phyloP scores from a whole-genome alignment of 2,113 vertebrate species.

The Callipepla squamata region DNA sequence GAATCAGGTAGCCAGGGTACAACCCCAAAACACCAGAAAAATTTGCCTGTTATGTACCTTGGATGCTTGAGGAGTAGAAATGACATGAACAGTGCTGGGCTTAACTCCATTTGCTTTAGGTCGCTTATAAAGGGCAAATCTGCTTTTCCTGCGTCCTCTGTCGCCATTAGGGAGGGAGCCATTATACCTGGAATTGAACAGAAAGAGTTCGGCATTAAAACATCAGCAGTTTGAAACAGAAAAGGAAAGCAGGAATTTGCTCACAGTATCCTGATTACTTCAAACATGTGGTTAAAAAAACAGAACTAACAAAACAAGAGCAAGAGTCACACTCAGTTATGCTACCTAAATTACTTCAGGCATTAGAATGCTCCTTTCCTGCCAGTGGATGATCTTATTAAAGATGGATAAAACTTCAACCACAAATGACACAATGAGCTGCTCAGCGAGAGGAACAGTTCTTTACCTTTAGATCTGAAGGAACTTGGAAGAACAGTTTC shows the following conservation, averaged over 20 bases:
- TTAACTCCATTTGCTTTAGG: conserved; percentile 93
- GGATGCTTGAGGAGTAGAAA: conserved; percentile 92
- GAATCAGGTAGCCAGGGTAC: background rate
- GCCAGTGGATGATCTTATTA: background rate
- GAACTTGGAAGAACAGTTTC: background rate
- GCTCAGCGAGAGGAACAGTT: background rate
- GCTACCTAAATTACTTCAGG: background rate
- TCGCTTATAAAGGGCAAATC: conserved; percentile 93
- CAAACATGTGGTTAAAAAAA: background rate
- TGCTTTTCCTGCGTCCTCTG: conserved; percentile 94
- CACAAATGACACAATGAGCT: background rate
- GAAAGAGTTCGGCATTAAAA: background rate
- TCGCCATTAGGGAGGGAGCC: conserved; percentile 95
- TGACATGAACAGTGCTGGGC: conserved; percentile 93
- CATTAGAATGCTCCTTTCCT: background rate
- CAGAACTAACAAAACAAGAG: no score
- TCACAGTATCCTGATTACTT: background rate
- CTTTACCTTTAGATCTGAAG: background rate
- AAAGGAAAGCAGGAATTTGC: background rate
- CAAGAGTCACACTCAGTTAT: background rate
- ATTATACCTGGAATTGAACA: conserved; percentile 87
- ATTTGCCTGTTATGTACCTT: conserved; percentile 82
- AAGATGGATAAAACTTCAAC: background rate
- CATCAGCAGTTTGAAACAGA: background rate
- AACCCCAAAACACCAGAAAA: background rate